Evolutionary conservation across 1,140 invertebrate species (phyloP), one percentile per base, ranked within the genome.

Genomic region (Schmidtea mediterranea): DNA sequence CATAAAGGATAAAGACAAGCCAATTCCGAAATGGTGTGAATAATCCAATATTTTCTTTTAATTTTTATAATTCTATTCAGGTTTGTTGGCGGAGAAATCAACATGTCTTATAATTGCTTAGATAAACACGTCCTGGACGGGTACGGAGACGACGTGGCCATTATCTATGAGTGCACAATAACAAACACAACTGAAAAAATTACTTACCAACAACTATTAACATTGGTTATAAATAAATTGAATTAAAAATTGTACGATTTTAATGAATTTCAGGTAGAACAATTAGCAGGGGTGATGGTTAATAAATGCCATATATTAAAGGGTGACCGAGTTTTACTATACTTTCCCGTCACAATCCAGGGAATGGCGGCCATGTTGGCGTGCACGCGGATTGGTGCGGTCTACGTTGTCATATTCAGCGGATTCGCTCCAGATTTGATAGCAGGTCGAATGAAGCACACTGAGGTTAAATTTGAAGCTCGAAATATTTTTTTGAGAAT

Each of bases 321-420:
- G 63, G 87, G 87, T 0, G 86, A 95, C 58, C 69, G 82, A 9
- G 83, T 95, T 2, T 79, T 82, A 12, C 76, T 95, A 52, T 97
- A 95, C 61, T 89, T 97, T 82, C 89, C 89, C 10, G 94, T 95
- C 83, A 79, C 94, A 39, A 61, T 84, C 48, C 86, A 95, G 67
- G 68, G 86, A 15, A 75, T 83, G 0, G 74, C 94, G n/a, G 77
- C 80, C 8, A 83, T 95, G 79, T 66, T 97, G 45, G 86, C 86
- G 0, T 94, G 87, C 61, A 77, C 82, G 3, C 74, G 73, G 49
- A 83, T 95, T 54, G 89, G 89, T 1, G 82, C 81, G n/a, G 72
- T 94, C 49, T 89, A 95, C 68, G 87, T 82, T 15, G 32, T 57
- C 6, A 46, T 58, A 15, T 62, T 67, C 63, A 55, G 60, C 75